Evolutionary conservation across 2,888 invertebrate genomes (phyloP).

Genomic region (Geotrupes spiniger): DNA sequence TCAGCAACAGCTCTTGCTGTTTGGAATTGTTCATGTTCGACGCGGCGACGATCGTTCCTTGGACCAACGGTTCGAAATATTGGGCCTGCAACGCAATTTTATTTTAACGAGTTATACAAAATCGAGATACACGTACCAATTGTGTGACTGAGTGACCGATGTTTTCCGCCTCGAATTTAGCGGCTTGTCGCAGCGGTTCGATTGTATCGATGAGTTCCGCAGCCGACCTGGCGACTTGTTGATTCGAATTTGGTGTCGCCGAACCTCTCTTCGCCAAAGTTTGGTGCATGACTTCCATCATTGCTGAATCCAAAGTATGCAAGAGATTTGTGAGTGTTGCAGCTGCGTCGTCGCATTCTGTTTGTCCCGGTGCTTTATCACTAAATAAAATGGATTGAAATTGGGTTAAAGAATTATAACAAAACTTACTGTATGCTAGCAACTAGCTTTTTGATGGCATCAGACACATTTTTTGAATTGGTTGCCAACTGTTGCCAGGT

Average conservation of each 20-base stretch:
- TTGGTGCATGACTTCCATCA: constrained; percentile 72
- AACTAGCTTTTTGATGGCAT: constrained; percentile 92
- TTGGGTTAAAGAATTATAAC: not conserved
- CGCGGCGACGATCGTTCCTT: constrained; percentile 81
- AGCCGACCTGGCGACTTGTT: constrained; percentile 59
- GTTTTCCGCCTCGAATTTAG: constrained; percentile 88
- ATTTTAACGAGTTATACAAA: not conserved
- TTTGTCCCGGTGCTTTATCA: constrained; percentile 94
- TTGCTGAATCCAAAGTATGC: constrained; percentile 81
- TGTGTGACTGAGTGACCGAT: constrained; percentile 84
- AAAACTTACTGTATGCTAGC: constrained; percentile 73
- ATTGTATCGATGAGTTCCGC: constrained; percentile 80
- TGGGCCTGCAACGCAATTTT: constrained; percentile 52
- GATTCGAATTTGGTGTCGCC: constrained; percentile 53
- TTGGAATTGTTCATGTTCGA: constrained; percentile 85
- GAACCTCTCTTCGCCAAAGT: constrained; percentile 40
- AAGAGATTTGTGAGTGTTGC: constrained; percentile 73
- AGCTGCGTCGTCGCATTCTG: constrained; percentile 84
- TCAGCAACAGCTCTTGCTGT: constrained; percentile 82
- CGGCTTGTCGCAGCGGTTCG: constrained; percentile 81
- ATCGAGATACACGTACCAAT: constrained; percentile 52
- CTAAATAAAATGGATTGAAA: constrained; percentile 46
- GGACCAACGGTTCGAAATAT: constrained; percentile 83
- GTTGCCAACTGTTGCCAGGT: constrained; percentile 93
- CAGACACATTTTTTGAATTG: constrained; percentile 94